Evolutionary conservation across 2,797 vertebrate genomes (phyloP).

Genomic region (Falco berigora): DNA sequence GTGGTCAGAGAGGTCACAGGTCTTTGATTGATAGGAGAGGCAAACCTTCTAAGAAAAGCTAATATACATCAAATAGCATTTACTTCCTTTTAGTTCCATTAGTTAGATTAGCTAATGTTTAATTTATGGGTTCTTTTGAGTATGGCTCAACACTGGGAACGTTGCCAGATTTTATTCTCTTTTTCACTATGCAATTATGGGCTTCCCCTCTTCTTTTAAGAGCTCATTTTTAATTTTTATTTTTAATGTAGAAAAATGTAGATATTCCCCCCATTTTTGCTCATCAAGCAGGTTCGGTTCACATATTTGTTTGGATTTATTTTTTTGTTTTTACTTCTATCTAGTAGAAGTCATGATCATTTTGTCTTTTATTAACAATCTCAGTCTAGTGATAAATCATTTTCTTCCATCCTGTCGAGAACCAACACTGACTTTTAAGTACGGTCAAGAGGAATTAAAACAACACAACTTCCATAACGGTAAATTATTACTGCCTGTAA

Average conservation of each 20-base stretch:
- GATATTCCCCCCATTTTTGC: neutral
- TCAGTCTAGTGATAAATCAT: neutral
- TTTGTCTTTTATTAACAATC: neutral
- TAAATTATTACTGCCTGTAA: neutral
- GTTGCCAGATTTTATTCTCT: slow-evolving; percentile 7
- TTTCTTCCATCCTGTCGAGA: neutral
- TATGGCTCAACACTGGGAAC: slow-evolving; percentile 9
- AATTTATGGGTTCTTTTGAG: slow-evolving; percentile 35
- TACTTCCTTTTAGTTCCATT: slow-evolving; percentile 50
- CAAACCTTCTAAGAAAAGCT: slow-evolving; percentile 49
- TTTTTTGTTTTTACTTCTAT: neutral
- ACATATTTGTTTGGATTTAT: neutral
- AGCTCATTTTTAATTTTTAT: neutral
- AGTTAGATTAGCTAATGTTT: slow-evolving; percentile 49
- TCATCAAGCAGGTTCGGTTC: neutral
- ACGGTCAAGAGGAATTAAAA: neutral
- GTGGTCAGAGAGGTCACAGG: neutral
- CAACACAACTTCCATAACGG: neutral
- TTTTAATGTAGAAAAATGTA: neutral
- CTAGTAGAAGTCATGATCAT: neutral
- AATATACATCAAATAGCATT: slow-evolving; percentile 31
- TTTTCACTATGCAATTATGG: neutral
- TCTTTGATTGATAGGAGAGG: slow-evolving; percentile 2
- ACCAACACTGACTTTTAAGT: neutral
- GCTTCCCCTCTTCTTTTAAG: neutral